Percentiles rank a stretch among this genome's conserved stretches.
phyloP scores from a whole-genome alignment of 2,797 vertebrate genomes.

The Pseudocheirus occidentalis region DNA sequence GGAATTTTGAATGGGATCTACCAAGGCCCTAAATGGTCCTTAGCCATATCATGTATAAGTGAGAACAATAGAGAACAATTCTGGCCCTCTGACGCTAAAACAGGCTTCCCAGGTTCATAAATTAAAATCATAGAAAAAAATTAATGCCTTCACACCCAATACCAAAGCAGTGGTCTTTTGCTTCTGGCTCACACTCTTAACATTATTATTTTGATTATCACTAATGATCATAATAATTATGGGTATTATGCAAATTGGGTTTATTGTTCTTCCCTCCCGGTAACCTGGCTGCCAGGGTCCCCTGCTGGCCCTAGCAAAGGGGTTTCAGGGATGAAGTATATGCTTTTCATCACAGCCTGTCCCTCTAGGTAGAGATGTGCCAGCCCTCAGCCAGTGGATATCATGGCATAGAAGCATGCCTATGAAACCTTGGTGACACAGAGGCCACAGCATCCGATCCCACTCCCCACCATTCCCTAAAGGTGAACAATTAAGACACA shows the following conservation, averaged over 20 bases:
- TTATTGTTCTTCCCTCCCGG: background rate
- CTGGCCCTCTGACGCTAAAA: background rate
- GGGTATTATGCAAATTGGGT: background rate
- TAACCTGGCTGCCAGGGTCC: background rate
- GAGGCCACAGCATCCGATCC: background rate
- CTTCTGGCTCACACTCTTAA: constrained; percentile 8
- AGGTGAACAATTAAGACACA: background rate
- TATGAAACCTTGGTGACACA: background rate
- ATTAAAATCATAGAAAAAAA: constrained; percentile 5
- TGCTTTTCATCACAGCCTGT: background rate
- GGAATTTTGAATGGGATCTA: background rate
- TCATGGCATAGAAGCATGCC: background rate
- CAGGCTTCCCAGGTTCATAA: background rate
- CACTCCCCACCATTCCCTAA: background rate
- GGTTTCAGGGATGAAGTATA: background rate
- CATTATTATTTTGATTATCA: constrained; percentile 17
- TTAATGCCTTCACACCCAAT: background rate
- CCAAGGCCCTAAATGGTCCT: background rate
- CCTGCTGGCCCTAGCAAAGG: background rate
- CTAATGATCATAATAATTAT: background rate
- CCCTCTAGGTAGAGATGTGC: background rate
- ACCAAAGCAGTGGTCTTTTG: background rate
- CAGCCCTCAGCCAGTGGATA: background rate
- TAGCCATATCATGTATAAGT: background rate
- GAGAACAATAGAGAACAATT: background rate